Base-by-base conservation (phyloP, 1,140 invertebrate genomes). In the Ephestia elutella region DNA sequence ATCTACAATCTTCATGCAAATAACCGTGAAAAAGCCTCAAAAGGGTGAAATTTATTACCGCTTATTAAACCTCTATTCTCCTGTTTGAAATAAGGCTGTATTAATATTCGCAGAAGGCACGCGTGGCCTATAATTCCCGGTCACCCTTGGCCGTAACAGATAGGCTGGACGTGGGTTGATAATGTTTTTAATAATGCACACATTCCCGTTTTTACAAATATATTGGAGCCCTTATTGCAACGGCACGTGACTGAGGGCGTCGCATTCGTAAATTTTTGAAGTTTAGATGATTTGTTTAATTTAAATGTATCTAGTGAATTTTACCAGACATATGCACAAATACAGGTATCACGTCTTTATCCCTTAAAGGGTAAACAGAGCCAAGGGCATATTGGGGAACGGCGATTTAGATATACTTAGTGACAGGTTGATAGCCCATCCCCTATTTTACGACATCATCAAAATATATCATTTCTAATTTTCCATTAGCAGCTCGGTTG, bases 101-200 rank as follows among this genome's bases (percentile, higher is more conserved):
- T 44, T 44, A 44, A 44, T 44, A 44, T 44, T 44, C 38, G 38
- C n/a, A 15, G 38, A 15, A 5, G 15, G 38, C 38, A 44, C 38
- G 38, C 13, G 5, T 2, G 38, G 1, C 38, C 13, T 17, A 44
- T 44, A 44, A 15, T 15, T 44, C 38, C 38, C 15, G 38, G 38
- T 44, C 38, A 15, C 38, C 38, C 38, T 44, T 15, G 32, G 3
- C 32, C 32, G 32, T 35, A 44, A 44, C 13, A 10, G 15, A 44
- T 44, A 44, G 38, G 15, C 5, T 10, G 13, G 13, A 44, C 38
- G 38, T 44, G 38, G 38, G 13, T 15, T 44, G 38, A 44, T n/a
- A 44, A 44, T 44, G 38, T 13, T 44, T 44, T 32, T 44, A 44
- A 44, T 44, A 44, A 44, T 44, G 38, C 38, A 44, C 38, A 44